Evolutionary conservation across 37 sponge, comb jelly and placozoan genomes (phyloP).

Genomic region (Chondrosia reniformis): DNA sequence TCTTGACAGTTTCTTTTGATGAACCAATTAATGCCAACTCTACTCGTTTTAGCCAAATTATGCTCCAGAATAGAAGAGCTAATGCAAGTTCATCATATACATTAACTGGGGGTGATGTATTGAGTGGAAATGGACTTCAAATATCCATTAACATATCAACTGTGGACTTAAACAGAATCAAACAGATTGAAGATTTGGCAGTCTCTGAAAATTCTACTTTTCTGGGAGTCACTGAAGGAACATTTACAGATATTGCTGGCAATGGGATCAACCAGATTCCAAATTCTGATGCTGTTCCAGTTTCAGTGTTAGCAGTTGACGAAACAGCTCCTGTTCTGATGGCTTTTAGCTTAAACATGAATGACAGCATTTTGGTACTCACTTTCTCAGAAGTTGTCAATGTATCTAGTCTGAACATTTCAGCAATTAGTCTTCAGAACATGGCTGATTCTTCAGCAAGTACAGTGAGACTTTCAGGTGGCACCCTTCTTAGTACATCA

Average conservation of each 20-base stretch:
- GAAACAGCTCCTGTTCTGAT: conserved; percentile 57
- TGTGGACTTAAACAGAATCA: conserved; percentile 71
- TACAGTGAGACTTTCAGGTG: conserved; percentile 47
- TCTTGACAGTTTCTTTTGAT: conserved; percentile 58
- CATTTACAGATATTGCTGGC: conserved; percentile 67
- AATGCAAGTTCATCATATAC: conserved; percentile 48
- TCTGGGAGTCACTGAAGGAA: conserved; percentile 36
- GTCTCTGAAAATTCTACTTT: conserved; percentile 54
- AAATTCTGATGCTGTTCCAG: conserved; percentile 39
- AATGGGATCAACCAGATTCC: conserved; percentile 43
- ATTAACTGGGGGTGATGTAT: conserved; percentile 55
- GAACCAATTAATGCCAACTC: conserved; percentile 75
- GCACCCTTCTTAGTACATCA: conserved; percentile 25
- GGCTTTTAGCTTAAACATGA: conserved; percentile 72
- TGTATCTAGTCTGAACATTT: conserved; percentile 54
- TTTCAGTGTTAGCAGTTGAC: conserved; percentile 40
- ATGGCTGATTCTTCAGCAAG: not conserved
- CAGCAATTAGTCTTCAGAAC: conserved; percentile 52
- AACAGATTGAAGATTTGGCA: conserved; percentile 32
- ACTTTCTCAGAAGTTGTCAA: conserved; percentile 76
- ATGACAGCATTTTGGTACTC: conserved; percentile 48
- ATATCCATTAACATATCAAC: conserved; percentile 50
- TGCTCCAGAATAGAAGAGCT: conserved; percentile 43
- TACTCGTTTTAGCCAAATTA: conserved; percentile 38
- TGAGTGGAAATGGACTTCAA: conserved; percentile 46